Base-by-base conservation (phyloP, 2,113 vertebrate genomes). In the Condylura cristata region DNA sequence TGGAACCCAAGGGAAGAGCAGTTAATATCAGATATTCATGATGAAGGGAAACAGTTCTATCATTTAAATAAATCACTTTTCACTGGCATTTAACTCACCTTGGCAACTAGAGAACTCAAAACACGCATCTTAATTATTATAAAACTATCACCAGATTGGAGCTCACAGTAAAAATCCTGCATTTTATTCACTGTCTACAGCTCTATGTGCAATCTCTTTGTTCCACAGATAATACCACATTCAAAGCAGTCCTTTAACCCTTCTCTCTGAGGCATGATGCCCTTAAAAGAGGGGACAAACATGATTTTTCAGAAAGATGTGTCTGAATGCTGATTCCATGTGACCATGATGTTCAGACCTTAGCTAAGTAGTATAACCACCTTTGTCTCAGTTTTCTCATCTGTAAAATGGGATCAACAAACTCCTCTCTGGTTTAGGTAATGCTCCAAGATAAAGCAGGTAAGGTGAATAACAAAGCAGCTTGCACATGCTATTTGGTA, bases 281-380 rank as follows among this genome's bases (percentile, higher is more conserved):
- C 75, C 63, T 83, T 90, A 92, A 95, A 86, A 89, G 51, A 61
- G 11, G 28, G 86, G 88, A 91, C 17, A 92, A 86, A 81, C 41
- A 72, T n/a, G 18, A 20, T 79, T 93, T 90, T 85, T 28, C 34
- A 92, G 56, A 88, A 28, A 90, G 37, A 88, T 90, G 32, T n/a
- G 46, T 92, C 41, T 89, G 46, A 88, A 72, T 39, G 65, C 39
- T 72, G 39, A 88, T 30, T 91, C 58, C 44, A 83, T 58, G 24
- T 56, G 22, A 79, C 51, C 71, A 60, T 37, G 44, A 30, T 85
- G 32, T 58, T 37, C 14, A 32, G 22, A 82, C 71, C 63, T 48
- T 87, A 39, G 8, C 63, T 48, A 87, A 86, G 48, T 60, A 91
- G 26, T 18, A 63, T 28, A 89, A 92, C 6, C 8, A 39, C 34